Evolutionary conservation across 2,888 invertebrate species (phyloP), one percentile per base, ranked within the genome.

Genomic region (Helleia helle): DNA sequence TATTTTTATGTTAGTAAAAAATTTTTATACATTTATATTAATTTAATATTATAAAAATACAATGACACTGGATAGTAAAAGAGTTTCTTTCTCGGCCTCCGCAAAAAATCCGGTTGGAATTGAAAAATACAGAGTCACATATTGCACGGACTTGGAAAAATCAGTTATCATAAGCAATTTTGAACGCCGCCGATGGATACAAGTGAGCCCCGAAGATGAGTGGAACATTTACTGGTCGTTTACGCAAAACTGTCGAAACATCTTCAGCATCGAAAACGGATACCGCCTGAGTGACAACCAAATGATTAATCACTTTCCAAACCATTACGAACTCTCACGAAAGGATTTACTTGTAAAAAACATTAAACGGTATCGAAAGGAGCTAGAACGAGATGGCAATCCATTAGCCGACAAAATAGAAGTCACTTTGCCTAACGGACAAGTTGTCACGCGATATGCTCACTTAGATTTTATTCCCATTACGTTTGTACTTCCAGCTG

Each of bases 161-260:
- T 95, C 95, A 25, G 95, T 96, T 13, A 87, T 96, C 43, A 87
- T 94, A 25, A 91, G 92, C 51, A 96, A 96, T 72, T 96, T 95
- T 68, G 95, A 95, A 57, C 92, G 94, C 62, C 85, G 95, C 41
- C 94, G 94, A 5, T 96, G 96, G 96, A 74, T 87, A 13, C 91
- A 92, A 65, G 95, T 60, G 1, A 89, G 90, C 3, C 91, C 93
- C 0, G 96, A 96, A 54, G 96, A 96, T 62, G 95, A 96, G 58
- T 97, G 97, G 97, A 96, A 97, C 70, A 92, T 97, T 65, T 97
- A 97, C 70, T 97, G 97, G 96, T 94, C 97, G 3, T 93, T 93
- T 42, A 95, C 96, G 1, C 92, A 93, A 63, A 96, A 94, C 9
- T 95, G 96, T 56, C 87, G 96, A 41, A 94, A 90, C 60, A 90